Evolutionary conservation across 2,888 invertebrate species (phyloP), one percentile per base, ranked within the genome.

Genomic region (Lamproptera curius): DNA sequence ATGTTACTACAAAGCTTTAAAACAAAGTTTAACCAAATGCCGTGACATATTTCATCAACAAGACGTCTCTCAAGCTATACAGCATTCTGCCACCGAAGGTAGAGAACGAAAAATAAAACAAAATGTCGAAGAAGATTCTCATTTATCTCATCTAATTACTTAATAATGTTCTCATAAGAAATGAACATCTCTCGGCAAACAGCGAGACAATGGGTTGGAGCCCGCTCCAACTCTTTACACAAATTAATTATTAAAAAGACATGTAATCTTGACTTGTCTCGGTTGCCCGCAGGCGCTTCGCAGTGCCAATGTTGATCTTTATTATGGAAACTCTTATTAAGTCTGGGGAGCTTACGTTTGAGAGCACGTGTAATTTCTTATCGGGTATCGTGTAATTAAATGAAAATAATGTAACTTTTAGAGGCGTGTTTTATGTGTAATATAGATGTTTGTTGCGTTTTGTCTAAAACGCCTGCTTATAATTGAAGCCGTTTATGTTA

Each of bases 161-260:
- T 40, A 46, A 46, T 35, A 31, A n/a, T 16, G 39, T 46, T 15
- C n/a, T n/a, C 10, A 17, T 16, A 34, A 42, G 42, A 62, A 57
- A n/a, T n/a, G 65, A 67, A 59, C 55, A 57, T 52, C 54, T 63
- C 57, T 70, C 56, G 48, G 61, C 62, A 74, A 80, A 78, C 67
- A 57, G 61, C 58, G 66, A 73, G 78, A 75, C 69, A 75, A 71
- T 58, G 49, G 62, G 48, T 52, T 50, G 54, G n/a, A 52, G 45
- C 52, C 43, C 44, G 50, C 41, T 52, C 58, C 59, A 83, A 84
- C 85, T 85, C 85, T 82, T 85, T 85, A 71, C 72, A 75, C 76
- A 76, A 69, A 73, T 84, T 76, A 84, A 85, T 84, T 73, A 82
- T 86, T 78, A 76, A 78, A 70, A 58, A 66, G 68, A 62, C 65